Conservation (phyloP, 2,113 vertebrate genomes). For the Strix uralensis region DNA sequence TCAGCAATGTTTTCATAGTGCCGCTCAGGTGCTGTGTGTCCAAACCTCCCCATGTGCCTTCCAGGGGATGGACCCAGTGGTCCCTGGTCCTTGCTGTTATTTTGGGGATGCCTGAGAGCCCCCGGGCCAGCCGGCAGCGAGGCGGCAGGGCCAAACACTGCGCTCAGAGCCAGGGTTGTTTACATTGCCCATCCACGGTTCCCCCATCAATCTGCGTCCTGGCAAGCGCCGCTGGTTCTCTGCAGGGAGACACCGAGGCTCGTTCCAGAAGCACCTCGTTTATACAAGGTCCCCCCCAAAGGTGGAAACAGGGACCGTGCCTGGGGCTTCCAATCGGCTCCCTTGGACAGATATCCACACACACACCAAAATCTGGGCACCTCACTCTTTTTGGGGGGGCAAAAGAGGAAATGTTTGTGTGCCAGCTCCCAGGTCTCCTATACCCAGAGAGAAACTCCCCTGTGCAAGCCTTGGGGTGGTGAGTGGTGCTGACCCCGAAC, state of each 20-base stretch:
- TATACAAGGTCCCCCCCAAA: background rate
- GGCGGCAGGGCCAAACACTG: background rate
- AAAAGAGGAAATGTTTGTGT: background rate
- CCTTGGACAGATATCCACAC: fast-evolving
- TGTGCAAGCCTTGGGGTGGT: background rate
- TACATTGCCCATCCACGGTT: background rate
- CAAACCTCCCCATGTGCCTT: background rate
- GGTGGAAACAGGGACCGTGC: background rate
- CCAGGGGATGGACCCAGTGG: background rate
- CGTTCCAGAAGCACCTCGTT: background rate
- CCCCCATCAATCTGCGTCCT: background rate
- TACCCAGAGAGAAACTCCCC: background rate
- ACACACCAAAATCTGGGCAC: background rate
- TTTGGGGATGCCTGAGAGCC: background rate
- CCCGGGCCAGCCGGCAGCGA: background rate
- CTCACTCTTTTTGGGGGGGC: background rate
- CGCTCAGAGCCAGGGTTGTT: background rate
- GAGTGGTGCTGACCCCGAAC: background rate
- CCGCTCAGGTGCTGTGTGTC: no score
- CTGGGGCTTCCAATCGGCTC: fast-evolving
- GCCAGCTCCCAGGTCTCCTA: background rate
- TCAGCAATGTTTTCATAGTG: background rate
- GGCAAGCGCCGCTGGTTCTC: background rate
- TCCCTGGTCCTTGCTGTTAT: background rate
- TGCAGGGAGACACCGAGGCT: background rate